A percentile compares a stretch with the other conserved stretches of the same genome.
Evolutionary conservation across 2,797 vertebrate species (phyloP).

Genomic region (Otus scops): DNA sequence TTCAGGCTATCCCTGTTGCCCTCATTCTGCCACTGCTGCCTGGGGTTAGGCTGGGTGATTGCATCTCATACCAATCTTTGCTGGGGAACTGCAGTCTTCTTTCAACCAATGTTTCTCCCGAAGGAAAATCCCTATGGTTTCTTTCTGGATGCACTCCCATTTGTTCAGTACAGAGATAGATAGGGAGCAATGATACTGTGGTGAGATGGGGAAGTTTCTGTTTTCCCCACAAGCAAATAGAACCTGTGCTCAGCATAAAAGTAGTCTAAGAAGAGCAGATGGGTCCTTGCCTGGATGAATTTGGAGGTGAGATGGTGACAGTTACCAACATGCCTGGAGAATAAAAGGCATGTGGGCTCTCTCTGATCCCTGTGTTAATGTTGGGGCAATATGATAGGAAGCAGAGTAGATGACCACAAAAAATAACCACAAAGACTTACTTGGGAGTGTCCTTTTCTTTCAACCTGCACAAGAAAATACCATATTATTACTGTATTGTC

Average conservation of each 20-base stretch:
- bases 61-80: background rate
- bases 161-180: background rate
- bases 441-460: background rate
- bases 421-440: background rate
- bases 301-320: background rate
- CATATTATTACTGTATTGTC: background rate
- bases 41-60: background rate
- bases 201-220: constrained; percentile 18
- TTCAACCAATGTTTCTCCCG: background rate
- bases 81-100: background rate
- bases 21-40: background rate
- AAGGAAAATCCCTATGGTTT: background rate
- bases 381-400: background rate
- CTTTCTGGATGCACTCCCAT: background rate
- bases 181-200: background rate
- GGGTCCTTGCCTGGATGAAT: background rate
- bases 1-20: background rate
- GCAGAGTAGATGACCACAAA: background rate
- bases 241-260: background rate
- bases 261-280: background rate
- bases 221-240: background rate
- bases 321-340: background rate
- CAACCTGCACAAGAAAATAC: background rate
- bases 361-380: background rate
- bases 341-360: background rate